These are phyloP conservation scores for Lasioglossum albipes DNA, from an alignment of 1,140 invertebrate species.

Conservation along the genomic window DNA sequence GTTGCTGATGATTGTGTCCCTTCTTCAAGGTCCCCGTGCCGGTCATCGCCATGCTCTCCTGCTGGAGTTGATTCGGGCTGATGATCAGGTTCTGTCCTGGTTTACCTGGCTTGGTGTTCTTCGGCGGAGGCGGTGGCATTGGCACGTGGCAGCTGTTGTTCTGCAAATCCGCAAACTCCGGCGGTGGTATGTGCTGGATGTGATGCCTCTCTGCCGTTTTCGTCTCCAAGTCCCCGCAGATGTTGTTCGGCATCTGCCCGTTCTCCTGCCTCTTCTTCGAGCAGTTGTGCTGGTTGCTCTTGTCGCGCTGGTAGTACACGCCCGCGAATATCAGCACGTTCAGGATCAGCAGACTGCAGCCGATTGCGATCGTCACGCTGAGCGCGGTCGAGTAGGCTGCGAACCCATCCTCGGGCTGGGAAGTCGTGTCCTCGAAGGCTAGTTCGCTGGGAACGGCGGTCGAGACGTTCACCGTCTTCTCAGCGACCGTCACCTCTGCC, in stretches of 20 bases:
- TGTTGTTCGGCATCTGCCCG: constrained; percentile 91
- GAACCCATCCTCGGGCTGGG: constrained; percentile 90
- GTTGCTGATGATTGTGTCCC: constrained; percentile 81
- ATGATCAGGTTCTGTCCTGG: constrained; percentile 78
- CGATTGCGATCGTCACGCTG: constrained; percentile 96
- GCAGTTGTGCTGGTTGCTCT: constrained; percentile 82
- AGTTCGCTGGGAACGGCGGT: constrained; percentile 72
- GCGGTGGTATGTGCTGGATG: constrained; percentile 88
- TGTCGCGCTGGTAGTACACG: constrained; percentile 95
- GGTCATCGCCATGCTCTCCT: constrained; percentile 82
- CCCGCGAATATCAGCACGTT: constrained; percentile 96
- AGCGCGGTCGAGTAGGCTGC: constrained; percentile 93
- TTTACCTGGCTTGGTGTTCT: constrained; percentile 84
- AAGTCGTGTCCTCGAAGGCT: constrained; percentile 75
- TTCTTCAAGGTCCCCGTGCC: constrained; percentile 84
- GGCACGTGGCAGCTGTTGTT: constrained; percentile 84
- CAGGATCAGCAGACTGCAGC: constrained; percentile 92
- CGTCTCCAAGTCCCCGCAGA: constrained; percentile 88
- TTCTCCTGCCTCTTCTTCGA: constrained; percentile 90
- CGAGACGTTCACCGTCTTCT: constrained; percentile 64
- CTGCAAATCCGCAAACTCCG: constrained; percentile 88
- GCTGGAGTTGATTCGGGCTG: constrained; percentile 82
- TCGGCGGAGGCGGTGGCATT: constrained; percentile 87
- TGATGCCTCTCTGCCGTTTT: constrained; percentile 85
- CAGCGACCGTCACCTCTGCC: constrained; percentile 65